phyloP scores from a whole-genome alignment of 1,140 invertebrate genomes.

The Trichomalopsis sarcophagae region DNA sequence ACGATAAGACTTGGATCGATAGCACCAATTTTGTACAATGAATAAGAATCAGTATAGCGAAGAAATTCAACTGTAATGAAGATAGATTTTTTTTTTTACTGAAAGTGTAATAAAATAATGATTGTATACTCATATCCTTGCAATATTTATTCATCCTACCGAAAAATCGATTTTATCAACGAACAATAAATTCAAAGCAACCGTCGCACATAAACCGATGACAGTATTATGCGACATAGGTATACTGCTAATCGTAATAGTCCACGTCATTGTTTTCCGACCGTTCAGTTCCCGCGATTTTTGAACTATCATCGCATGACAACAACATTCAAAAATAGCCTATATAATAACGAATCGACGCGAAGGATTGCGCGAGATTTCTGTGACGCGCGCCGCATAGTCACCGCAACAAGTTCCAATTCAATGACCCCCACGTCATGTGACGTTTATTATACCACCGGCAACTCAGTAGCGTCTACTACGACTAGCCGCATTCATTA shows the following conservation, averaged over 20 bases:
- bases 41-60: too few species aligned
- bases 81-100: too few species aligned
- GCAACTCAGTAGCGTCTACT: not conserved
- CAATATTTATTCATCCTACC: too few species aligned
- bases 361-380: constrained; percentile 16
- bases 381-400: not conserved
- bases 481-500: not conserved
- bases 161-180: not conserved
- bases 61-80: too few species aligned
- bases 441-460: not conserved
- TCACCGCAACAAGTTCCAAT: constrained; percentile 11
- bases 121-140: too few species aligned
- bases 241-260: not conserved
- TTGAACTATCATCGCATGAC: not conserved
- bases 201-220: not conserved
- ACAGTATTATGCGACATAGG: not conserved
- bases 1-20: too few species aligned
- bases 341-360: not conserved
- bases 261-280: too few species aligned
- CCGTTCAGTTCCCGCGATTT: not conserved
- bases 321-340: not conserved
- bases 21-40: too few species aligned
- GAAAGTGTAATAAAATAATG: too few species aligned
- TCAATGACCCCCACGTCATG: constrained; percentile 60
- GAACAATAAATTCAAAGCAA: not conserved